Evolutionary conservation across 2,113 vertebrate species (phyloP), one percentile per base, ranked within the genome.

Genomic region (Irena cyanogastra): DNA sequence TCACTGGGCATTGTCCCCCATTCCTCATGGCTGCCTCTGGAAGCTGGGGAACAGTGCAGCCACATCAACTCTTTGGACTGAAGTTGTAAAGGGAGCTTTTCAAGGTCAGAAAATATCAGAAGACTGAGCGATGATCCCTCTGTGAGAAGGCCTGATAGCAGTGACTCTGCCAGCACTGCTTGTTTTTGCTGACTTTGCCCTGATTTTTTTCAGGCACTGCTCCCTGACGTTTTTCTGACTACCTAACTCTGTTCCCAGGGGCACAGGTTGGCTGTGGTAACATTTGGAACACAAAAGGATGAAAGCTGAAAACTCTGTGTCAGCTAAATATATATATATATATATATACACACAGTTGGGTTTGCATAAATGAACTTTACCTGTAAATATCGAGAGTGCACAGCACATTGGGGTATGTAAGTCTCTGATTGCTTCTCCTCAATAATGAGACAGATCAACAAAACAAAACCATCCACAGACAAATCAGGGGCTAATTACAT

Each of bases 401-500:
- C 13, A 10, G 2, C 30, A 53, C 35, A 35, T 3, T 87, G 81
- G n/a, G 72, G 30, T n/a, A 56, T 49, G 6, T 15, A 45, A 68
- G 45, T 45, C 82, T 54, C 42, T 20, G 33, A 10, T 57, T 45
- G 39, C 22, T 41, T 63, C 57, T 90, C 52, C 53, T 83, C 52
- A 33, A 24, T 39, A 81, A 66, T 3, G 5, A 88, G 69, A 61
- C 13, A 77, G 57, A 83, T 23, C 4, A 31, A 81, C 39, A 87
- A 90, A 93, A 54, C 59, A 87, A 91, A 89, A 96, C 61, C 39
- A 85, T 61, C 79, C 59, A 72, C 61, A 78, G 80, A 80, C 72
- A 91, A 89, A 69, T 31, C 64, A 70, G 87, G 70, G 76, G 60
- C 74, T 74, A 83, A 82, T 68, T 45, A 72, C 82, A 35, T 19